A percentile compares a stretch with the other conserved stretches of the same genome.
phyloP scores from a whole-genome alignment of 2,113 vertebrate species.

The Microcebus jonahi region DNA sequence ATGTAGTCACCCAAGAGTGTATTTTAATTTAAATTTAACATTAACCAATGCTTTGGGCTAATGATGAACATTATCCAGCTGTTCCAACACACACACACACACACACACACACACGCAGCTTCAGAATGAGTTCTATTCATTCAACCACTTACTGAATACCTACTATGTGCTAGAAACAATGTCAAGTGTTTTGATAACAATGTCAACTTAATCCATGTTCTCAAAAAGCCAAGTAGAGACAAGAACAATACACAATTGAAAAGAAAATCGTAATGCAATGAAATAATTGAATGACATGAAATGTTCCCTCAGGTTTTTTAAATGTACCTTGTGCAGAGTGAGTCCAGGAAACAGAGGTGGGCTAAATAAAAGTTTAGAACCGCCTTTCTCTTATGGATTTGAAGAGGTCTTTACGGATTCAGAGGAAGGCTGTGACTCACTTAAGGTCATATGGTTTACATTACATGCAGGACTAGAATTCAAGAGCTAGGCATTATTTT shows the following conservation, averaged over 20 bases:
- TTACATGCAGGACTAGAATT: neutral
- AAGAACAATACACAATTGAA: neutral
- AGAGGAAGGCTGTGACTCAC: neutral
- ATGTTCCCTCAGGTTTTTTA: neutral
- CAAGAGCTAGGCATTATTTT: neutral
- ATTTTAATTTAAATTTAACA: slow-evolving; percentile 78
- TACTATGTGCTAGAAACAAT: slow-evolving; percentile 38
- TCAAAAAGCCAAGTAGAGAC: neutral
- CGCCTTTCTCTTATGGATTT: neutral
- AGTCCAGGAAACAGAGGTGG: neutral
- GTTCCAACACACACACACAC: neutral
- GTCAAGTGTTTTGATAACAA: neutral
- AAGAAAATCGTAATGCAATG: neutral
- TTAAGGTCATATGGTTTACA: neutral
- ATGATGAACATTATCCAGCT: slow-evolving; percentile 57
- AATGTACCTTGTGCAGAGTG: neutral
- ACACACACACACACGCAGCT: neutral
- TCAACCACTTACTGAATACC: neutral
- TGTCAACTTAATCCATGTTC: neutral
- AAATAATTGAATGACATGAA: neutral
- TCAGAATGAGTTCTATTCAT: slow-evolving; percentile 5
- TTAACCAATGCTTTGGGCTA: slow-evolving; percentile 63
- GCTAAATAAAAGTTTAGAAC: neutral
- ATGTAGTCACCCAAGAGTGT: slow-evolving; percentile 65
- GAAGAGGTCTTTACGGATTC: neutral